Conservation (phyloP, 2,888 invertebrate genomes). For the Rhodophaea formosa region DNA sequence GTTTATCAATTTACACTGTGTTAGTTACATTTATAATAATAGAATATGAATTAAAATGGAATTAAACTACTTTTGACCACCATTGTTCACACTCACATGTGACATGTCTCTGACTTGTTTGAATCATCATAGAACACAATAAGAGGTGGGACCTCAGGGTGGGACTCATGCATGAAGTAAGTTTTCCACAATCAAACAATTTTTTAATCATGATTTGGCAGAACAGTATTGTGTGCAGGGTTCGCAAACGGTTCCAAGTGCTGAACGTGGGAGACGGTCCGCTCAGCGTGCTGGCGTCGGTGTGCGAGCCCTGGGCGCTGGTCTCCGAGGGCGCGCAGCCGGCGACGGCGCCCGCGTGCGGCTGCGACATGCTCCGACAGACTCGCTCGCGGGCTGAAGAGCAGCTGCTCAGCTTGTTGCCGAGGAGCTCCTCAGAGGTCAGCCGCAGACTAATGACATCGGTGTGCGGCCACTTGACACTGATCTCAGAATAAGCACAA, state of each 20-base stretch:
- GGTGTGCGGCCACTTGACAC: too few relatives aligned
- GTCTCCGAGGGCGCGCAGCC: conserved; percentile 21
- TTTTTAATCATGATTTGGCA: neutral
- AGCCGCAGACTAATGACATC: neutral
- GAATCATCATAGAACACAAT: too few relatives aligned
- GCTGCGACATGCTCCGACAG: conserved; percentile 20
- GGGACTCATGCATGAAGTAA: too few relatives aligned
- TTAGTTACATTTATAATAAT: too few relatives aligned
- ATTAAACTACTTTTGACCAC: too few relatives aligned
- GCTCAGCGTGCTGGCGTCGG: conserved; percentile 32
- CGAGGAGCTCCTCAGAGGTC: conserved; percentile 46
- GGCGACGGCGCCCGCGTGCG: conserved; percentile 19
- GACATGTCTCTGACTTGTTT: too few relatives aligned
- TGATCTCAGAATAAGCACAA: too few relatives aligned
- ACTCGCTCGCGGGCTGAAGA: neutral
- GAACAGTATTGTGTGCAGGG: conserved; percentile 33
- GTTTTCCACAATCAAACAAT: neutral
- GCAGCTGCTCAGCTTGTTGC: conserved; percentile 33
- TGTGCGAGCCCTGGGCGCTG: conserved; percentile 46
- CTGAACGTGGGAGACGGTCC: conserved; percentile 50
- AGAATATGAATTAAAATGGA: too few relatives aligned
- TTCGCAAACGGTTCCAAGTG: conserved; percentile 50
- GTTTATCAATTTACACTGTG: too few relatives aligned
- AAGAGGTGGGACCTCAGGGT: too few relatives aligned
- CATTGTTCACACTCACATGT: too few relatives aligned